A percentile compares a stretch with the other conserved stretches of the same genome.
phyloP scores from a whole-genome alignment of 37 sponge, comb jelly and placozoan species.

The Tethya wilhelma region DNA sequence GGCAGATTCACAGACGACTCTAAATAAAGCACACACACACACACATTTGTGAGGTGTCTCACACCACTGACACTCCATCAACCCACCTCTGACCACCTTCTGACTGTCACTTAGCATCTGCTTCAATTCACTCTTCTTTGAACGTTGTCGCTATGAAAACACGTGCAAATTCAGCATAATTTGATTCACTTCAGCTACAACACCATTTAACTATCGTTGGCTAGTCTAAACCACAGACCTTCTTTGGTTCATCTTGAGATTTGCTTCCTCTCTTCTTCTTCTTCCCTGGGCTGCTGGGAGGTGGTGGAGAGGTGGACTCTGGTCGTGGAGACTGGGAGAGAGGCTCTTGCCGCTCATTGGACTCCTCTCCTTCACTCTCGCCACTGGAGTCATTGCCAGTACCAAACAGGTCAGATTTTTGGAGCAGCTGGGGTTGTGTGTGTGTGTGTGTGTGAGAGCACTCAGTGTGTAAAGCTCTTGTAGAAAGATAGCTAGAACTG shows the following conservation, averaged over 20 bases:
- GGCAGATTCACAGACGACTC: slow-evolving; percentile 69
- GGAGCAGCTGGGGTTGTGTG: slow-evolving; percentile 64
- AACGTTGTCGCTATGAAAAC: too few relatives aligned
- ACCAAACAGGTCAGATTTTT: slow-evolving; percentile 67
- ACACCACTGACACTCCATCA: neutral
- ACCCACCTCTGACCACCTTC: slow-evolving; percentile 67
- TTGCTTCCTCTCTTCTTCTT: slow-evolving; percentile 13
- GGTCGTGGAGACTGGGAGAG: neutral
- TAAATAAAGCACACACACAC: neutral
- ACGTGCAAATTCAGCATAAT: too few relatives aligned
- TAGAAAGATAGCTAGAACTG: too few relatives aligned
- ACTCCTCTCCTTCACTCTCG: slow-evolving; percentile 46
- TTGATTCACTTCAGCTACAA: neutral
- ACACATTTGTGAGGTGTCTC: too few relatives aligned
- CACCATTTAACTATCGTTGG: neutral
- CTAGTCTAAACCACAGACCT: neutral
- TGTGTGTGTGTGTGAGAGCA: too few relatives aligned
- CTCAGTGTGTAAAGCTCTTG: too few relatives aligned
- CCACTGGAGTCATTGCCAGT: slow-evolving; percentile 9
- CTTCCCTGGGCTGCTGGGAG: slow-evolving; percentile 1
- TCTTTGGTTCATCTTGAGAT: neutral
- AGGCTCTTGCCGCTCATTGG: neutral
- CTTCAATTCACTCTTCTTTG: slow-evolving; percentile 52
- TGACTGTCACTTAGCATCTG: slow-evolving; percentile 75
- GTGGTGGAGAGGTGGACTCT: slow-evolving; percentile 3